Conservation (phyloP, 1,140 invertebrate genomes). For the Caerostris extrusa region DNA sequence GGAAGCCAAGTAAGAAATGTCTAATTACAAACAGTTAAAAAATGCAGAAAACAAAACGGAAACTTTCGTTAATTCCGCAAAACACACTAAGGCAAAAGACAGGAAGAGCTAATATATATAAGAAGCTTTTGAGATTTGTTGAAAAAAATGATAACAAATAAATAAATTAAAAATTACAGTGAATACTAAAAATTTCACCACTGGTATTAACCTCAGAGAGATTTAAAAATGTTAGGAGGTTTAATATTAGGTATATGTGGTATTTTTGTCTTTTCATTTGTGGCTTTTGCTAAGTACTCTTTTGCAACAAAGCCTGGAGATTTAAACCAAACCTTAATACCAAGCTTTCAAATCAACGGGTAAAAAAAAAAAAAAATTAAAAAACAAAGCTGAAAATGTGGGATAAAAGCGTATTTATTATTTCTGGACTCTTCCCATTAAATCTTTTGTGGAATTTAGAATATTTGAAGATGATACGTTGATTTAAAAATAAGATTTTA, state of each 20-base stretch:
- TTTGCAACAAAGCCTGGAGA: background rate
- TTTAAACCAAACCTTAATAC: slow-evolving; percentile 28
- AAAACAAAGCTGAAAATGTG: slow-evolving; percentile 19
- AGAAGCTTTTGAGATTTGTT: background rate
- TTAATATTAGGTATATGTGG: slow-evolving; percentile 20
- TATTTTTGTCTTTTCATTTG: slow-evolving; percentile 34
- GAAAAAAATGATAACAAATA: background rate
- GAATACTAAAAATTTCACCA: slow-evolving; percentile 33
- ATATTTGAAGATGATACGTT: slow-evolving; percentile 54
- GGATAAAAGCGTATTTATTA: slow-evolving; percentile 50
- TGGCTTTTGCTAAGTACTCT: slow-evolving; percentile 5
- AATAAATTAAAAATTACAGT: background rate
- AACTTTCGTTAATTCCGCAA: slow-evolving; percentile 35
- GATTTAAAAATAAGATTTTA: slow-evolving; percentile 71
- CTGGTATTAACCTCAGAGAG: background rate
- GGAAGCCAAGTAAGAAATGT: background rate
- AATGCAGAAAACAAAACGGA: background rate
- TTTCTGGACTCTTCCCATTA: slow-evolving; percentile 15
- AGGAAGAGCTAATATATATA: background rate
- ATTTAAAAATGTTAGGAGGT: slow-evolving; percentile 37
- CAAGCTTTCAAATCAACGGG: background rate
- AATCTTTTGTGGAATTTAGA: slow-evolving; percentile 46
- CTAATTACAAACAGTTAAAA: slow-evolving; percentile 16
- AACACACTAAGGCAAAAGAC: background rate
- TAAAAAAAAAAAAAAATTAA: background rate